Percentiles rank a stretch among this genome's conserved stretches.
Evolutionary conservation across 2,113 vertebrate genomes (phyloP).

Genomic region (Callipepla squamata): DNA sequence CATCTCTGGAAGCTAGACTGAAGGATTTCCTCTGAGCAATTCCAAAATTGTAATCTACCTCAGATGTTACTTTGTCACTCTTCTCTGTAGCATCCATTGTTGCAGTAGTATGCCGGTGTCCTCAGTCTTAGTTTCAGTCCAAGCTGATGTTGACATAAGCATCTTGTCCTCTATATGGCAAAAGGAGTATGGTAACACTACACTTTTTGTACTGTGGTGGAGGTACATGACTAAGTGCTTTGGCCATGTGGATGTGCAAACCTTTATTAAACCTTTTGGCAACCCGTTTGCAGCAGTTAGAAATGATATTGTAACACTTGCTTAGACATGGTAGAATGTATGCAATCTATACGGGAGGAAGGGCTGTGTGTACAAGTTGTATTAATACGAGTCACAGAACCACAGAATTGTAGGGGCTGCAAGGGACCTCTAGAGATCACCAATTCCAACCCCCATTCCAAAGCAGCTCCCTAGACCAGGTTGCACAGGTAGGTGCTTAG

Average conservation of each 20-base stretch:
- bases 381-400: not conserved
- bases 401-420: too few species aligned
- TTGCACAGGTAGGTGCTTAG: too few species aligned
- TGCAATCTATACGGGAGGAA: fast-evolving
- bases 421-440: too few species aligned
- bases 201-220: not conserved
- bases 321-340: not conserved
- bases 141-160: not conserved
- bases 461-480: too few species aligned
- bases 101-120: not conserved
- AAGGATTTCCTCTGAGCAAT: not conserved
- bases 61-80: not conserved
- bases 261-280: not conserved
- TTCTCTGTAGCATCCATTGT: not conserved
- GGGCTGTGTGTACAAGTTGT: not conserved
- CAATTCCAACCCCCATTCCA: too few species aligned
- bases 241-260: not conserved
- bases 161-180: not conserved
- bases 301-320: not conserved
- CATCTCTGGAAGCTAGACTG: not conserved
- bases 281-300: not conserved
- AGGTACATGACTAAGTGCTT: not conserved
- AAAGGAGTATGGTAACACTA: not conserved
- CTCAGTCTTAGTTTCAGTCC: not conserved
- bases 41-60: not conserved